Evolutionary conservation across 2,888 invertebrate genomes (phyloP).

Genomic region (Mythimna impura): DNA sequence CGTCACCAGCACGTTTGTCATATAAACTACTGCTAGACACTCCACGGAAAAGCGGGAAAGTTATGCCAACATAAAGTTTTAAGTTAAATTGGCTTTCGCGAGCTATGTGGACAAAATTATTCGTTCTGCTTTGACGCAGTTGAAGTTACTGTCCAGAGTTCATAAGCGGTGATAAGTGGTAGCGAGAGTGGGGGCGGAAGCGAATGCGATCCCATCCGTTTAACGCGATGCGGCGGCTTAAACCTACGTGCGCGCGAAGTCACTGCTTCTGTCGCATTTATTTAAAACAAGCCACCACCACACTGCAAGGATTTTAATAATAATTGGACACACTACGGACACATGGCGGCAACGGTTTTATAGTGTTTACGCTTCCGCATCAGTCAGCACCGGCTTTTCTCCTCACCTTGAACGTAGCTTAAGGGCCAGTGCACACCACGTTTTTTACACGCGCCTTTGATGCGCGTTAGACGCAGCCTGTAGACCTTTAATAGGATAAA

Average conservation of each 20-base stretch:
- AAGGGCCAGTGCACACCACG: too few relatives aligned
- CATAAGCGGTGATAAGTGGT: background rate
- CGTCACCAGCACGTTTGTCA: slow-evolving; percentile 38
- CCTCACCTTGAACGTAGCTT: background rate
- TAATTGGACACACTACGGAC: too few relatives aligned
- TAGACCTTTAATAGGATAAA: too few relatives aligned
- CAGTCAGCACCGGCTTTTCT: background rate
- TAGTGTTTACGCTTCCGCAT: background rate
- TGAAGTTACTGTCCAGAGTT: background rate
- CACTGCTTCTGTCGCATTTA: too few relatives aligned
- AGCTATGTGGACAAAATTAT: slow-evolving; percentile 56
- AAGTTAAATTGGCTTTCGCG: slow-evolving; percentile 66
- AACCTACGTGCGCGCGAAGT: too few relatives aligned
- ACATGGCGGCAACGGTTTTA: too few relatives aligned
- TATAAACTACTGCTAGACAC: slow-evolving; percentile 32
- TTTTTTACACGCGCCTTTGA: too few relatives aligned
- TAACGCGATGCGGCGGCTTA: too few relatives aligned
- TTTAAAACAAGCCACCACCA: too few relatives aligned
- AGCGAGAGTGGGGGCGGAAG: background rate
- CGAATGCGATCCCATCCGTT: background rate
- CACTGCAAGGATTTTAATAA: too few relatives aligned
- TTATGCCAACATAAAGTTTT: slow-evolving; percentile 54
- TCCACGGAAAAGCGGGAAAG: slow-evolving; percentile 43
- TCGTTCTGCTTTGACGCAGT: slow-evolving; percentile 49
- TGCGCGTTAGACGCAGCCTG: too few relatives aligned